phyloP scores from a whole-genome alignment of 2,888 invertebrate genomes.

The Parthenolecanium corni region DNA sequence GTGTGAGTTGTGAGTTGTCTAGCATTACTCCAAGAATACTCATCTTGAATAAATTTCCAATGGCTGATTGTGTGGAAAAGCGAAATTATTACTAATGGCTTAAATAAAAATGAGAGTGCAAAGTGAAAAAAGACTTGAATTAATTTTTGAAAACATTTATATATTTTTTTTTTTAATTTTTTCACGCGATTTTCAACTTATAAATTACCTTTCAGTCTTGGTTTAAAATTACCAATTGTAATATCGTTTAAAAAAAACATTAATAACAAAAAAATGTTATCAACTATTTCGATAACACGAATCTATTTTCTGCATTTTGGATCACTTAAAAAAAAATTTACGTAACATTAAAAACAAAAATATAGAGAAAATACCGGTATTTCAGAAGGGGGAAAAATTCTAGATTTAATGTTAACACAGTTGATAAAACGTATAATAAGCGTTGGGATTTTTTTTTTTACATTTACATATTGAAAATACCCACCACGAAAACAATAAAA shows the following conservation, averaged over 20 bases:
- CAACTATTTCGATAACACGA: conserved; percentile 4
- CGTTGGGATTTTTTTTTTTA: neutral
- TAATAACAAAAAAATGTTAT: conserved; percentile 9
- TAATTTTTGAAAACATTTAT: conserved; percentile 21
- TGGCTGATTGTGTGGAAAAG: too few relatives aligned
- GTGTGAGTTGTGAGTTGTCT: too few relatives aligned
- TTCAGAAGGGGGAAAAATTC: neutral
- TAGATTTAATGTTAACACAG: neutral
- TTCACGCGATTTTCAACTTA: conserved; percentile 21
- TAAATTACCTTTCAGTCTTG: conserved; percentile 25
- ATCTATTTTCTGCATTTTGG: conserved; percentile 18
- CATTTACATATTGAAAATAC: neutral
- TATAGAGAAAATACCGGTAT: neutral
- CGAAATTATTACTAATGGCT: too few relatives aligned
- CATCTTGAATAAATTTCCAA: too few relatives aligned
- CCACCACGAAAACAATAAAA: neutral
- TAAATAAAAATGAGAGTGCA: too few relatives aligned
- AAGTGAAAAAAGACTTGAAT: neutral
- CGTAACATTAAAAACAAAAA: conserved; percentile 5
- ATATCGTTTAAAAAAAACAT: conserved; percentile 19
- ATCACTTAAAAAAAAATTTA: neutral
- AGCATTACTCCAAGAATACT: too few relatives aligned
- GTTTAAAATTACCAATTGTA: conserved; percentile 27
- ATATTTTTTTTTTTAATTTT: conserved; percentile 14
- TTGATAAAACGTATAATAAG: neutral